phyloP scores from a whole-genome alignment of 2,888 invertebrate genomes.

The Orthosia gothica region DNA sequence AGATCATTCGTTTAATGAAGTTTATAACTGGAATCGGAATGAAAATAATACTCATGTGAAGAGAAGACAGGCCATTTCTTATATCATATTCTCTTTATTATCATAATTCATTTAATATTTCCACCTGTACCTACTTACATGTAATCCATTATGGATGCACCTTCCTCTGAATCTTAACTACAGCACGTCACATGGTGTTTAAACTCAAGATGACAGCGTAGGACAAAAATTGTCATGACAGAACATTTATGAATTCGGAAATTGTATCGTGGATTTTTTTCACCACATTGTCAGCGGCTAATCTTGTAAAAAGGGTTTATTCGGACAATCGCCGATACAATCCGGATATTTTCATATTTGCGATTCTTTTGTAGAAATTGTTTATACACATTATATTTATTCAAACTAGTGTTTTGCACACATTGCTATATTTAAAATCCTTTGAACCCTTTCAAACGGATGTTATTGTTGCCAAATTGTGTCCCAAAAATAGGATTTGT shows the following conservation, averaged over 20 bases:
- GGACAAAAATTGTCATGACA: conserved; percentile 64
- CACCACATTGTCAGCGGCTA: conserved; percentile 70
- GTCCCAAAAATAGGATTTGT: conserved; percentile 74
- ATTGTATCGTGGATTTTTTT: conserved; percentile 71
- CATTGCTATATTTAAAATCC: conserved; percentile 77
- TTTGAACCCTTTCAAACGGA: conserved; percentile 82
- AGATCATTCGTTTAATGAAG: conserved; percentile 10
- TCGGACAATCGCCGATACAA: conserved; percentile 76
- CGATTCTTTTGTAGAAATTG: conserved; percentile 77
- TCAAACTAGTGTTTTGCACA: conserved; percentile 83
- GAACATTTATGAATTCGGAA: conserved; percentile 67
- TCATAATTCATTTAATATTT: conserved; percentile 9
- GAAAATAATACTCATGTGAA: conserved; percentile 17
- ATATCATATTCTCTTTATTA: background rate
- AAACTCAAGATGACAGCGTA: conserved; percentile 55
- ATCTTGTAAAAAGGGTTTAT: conserved; percentile 73
- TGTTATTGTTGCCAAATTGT: conserved; percentile 85
- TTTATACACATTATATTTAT: conserved; percentile 89
- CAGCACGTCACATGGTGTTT: conserved; percentile 54
- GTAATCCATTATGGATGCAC: conserved; percentile 14
- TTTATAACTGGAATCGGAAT: conserved; percentile 12
- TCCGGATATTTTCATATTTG: conserved; percentile 84
- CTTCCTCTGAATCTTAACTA: conserved; percentile 18
- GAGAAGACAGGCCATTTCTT: conserved; percentile 14
- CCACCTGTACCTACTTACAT: conserved; percentile 32